Percentiles rank a stretch among this genome's conserved stretches.
Conservation (phyloP, 2,888 invertebrate genomes). For the Steromphala cineraria region DNA sequence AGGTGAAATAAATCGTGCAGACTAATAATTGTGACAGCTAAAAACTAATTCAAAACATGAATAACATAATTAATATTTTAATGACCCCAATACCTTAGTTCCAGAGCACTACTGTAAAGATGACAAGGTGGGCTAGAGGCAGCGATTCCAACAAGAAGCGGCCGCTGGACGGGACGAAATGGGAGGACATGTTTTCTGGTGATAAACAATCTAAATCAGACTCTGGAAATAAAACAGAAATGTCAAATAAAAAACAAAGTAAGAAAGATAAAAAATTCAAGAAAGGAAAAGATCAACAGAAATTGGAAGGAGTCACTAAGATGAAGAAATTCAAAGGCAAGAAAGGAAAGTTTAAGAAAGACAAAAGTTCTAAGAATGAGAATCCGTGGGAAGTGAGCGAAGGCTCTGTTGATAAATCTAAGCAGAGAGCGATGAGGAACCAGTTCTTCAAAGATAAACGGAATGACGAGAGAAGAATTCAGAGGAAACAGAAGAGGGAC, state of each 20-base stretch:
- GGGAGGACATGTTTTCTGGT: constrained; percentile 47
- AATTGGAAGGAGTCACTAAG: constrained; percentile 24
- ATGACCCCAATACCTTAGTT: too few relatives aligned
- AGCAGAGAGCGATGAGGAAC: constrained; percentile 22
- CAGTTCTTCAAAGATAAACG: constrained; percentile 27
- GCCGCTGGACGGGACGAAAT: constrained; percentile 49
- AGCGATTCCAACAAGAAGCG: constrained; percentile 49
- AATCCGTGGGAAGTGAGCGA: constrained; percentile 6
- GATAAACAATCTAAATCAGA: constrained; percentile 7
- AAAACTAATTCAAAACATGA: too few relatives aligned
- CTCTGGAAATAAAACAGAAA: not conserved
- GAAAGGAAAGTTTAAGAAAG: not conserved
- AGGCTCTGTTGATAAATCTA: not conserved
- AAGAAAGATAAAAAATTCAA: constrained; percentile 5
- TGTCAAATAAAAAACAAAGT: constrained; percentile 21
- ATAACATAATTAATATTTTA: too few relatives aligned
- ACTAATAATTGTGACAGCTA: too few relatives aligned
- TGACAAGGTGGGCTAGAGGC: constrained; percentile 62
- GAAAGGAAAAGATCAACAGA: constrained; percentile 22
- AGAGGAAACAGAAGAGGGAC: constrained; percentile 27
- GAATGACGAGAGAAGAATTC: constrained; percentile 13
- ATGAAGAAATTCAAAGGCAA: not conserved
- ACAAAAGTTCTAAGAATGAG: not conserved
- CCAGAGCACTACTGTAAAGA: constrained; percentile 20
- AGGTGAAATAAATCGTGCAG: too few relatives aligned